phyloP scores from a whole-genome alignment of 2,797 vertebrate genomes.

The Alauda arvensis region DNA sequence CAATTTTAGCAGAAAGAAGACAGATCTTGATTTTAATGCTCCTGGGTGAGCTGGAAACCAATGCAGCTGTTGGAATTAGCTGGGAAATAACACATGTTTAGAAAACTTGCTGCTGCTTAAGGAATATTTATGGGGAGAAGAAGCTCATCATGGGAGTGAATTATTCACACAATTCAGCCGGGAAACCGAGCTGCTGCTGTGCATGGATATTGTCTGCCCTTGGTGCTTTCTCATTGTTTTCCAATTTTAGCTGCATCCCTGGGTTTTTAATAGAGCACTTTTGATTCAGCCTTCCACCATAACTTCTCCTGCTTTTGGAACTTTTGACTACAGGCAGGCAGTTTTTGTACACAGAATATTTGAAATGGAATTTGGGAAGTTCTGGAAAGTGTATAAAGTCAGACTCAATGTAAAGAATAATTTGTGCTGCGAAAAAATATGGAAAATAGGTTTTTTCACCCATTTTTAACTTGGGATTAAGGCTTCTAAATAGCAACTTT shows the following conservation, averaged over 20 bases:
- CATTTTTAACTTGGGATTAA: background rate
- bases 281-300: background rate
- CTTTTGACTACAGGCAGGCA: background rate
- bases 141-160: background rate
- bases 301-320: background rate
- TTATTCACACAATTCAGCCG: background rate
- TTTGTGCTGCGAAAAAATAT: fast-evolving
- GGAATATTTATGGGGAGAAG: background rate
- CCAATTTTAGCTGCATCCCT: background rate
- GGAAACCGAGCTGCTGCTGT: background rate
- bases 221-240: background rate
- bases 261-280: background rate
- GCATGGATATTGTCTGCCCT: background rate
- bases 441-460: background rate
- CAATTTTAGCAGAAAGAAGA: background rate
- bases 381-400: background rate
- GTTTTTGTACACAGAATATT: background rate
- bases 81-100: background rate
- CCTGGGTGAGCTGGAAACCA: background rate
- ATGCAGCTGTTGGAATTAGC: background rate
- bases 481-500: background rate
- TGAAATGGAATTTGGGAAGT: background rate
- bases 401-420: background rate
- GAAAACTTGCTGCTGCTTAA: background rate
- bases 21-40: background rate